Percentiles rank a stretch among this genome's conserved stretches.
phyloP scores from a whole-genome alignment of 2,797 vertebrate genomes.

The Lindbergichthys nudifrons region DNA sequence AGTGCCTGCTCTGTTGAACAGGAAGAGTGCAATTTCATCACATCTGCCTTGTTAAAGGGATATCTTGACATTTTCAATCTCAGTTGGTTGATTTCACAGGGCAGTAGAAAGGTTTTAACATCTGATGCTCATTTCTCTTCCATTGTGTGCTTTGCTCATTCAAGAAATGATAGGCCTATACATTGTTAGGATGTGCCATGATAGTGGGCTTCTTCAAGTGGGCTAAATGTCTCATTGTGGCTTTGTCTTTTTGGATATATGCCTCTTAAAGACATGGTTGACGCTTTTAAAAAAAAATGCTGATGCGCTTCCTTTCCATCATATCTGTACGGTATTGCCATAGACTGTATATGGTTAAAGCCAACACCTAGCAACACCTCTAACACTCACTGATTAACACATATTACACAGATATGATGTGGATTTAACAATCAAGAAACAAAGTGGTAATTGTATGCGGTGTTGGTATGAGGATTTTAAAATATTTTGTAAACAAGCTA shows the following conservation, averaged over 20 bases:
- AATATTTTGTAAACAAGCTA: neutral
- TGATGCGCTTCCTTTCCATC: neutral
- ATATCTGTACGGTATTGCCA: too few species aligned
- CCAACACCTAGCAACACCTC: neutral
- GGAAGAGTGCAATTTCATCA: slow-evolving; percentile 53
- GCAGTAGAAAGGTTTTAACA: slow-evolving; percentile 23
- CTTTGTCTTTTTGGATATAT: neutral
- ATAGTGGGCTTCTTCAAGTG: neutral
- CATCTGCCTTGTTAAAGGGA: slow-evolving; percentile 64
- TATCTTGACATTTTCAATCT: slow-evolving; percentile 58
- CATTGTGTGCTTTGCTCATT: slow-evolving; percentile 10
- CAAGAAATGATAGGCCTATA: neutral
- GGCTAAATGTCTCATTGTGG: neutral
- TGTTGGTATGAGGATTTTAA: neutral
- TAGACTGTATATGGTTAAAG: too few species aligned
- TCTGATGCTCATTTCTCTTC: slow-evolving; percentile 19
- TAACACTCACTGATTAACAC: neutral
- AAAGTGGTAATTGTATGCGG: neutral
- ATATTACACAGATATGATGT: neutral
- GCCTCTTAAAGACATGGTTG: neutral
- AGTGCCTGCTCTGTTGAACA: slow-evolving; percentile 49
- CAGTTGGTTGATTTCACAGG: slow-evolving; percentile 35
- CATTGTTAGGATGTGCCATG: neutral
- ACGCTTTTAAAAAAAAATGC: too few species aligned
- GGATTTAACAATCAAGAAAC: neutral